Evolutionary conservation across 2,888 invertebrate genomes (phyloP).

Genomic region (Campoletis raptor): DNA sequence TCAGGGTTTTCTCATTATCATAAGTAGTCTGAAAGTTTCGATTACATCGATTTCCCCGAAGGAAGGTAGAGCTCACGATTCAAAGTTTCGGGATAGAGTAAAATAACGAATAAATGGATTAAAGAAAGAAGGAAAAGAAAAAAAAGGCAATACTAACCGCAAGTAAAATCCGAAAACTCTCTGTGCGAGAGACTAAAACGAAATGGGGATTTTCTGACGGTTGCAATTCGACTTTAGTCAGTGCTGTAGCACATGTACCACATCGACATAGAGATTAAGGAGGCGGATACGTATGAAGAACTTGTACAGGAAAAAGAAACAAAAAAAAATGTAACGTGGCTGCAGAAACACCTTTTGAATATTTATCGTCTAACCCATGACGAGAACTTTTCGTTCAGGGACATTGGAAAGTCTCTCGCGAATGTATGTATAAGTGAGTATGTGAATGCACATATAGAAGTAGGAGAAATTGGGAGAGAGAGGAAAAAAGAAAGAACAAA

Average conservation of each 20-base stretch:
- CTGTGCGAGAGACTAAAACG: neutral
- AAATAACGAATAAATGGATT: conserved; percentile 14
- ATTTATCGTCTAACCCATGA: conserved; percentile 63
- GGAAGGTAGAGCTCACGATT: conserved; percentile 7
- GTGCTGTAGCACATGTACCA: conserved; percentile 19
- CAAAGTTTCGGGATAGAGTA: conserved; percentile 15
- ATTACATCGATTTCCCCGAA: conserved; percentile 16
- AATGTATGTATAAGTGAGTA: neutral
- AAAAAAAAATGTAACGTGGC: conserved; percentile 11
- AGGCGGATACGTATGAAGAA: conserved; percentile 12
- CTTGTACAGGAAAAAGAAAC: neutral
- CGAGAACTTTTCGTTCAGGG: conserved; percentile 37
- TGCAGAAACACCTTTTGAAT: conserved; percentile 69
- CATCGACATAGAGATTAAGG: conserved; percentile 21
- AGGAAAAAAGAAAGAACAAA: neutral
- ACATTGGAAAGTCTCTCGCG: conserved; percentile 17
- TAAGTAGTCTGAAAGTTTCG: conserved; percentile 1
- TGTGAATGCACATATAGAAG: neutral
- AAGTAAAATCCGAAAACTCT: conserved; percentile 26
- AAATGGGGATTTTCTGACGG: conserved; percentile 22
- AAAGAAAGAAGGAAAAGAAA: neutral
- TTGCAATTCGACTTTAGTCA: conserved; percentile 23
- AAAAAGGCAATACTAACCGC: neutral
- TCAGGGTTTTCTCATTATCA: conserved; percentile 17
- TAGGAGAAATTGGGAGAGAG: neutral